Conservation (phyloP, 2,797 vertebrate species). For the Ficedula albicollis region DNA sequence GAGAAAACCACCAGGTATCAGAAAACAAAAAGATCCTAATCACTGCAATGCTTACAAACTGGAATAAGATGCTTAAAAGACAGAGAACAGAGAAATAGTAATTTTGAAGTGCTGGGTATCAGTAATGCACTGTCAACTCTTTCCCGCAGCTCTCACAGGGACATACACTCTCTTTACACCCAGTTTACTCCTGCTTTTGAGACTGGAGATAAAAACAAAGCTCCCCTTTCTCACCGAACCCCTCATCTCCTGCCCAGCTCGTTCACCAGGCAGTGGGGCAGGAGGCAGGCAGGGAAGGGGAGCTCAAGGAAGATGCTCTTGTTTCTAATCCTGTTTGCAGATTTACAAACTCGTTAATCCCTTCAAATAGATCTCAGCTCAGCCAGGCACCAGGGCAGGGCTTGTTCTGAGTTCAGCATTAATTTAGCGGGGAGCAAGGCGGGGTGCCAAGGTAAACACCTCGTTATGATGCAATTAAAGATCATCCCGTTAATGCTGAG, state of each 20-base stretch:
- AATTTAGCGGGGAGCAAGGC: conserved; percentile 3
- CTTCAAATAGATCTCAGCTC: conserved; percentile 7
- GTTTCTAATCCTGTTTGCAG: conserved; percentile 56
- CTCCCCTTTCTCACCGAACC: accelerated
- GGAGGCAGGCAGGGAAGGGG: not conserved
- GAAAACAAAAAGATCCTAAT: not conserved
- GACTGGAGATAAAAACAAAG: not conserved
- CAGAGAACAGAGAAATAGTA: not conserved
- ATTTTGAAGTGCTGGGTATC: accelerated
- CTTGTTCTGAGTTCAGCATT: not conserved
- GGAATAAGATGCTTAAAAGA: not conserved
- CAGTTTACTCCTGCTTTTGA: not conserved
- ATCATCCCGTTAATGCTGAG: accelerated
- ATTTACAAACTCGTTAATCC: conserved; percentile 50
- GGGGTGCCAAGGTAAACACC: conserved; percentile 18
- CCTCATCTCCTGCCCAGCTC: not conserved
- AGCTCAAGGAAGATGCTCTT: conserved; percentile 5
- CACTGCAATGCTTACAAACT: accelerated
- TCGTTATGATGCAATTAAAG: not conserved
- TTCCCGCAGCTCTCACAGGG: accelerated
- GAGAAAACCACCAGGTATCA: not conserved
- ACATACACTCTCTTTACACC: not conserved
- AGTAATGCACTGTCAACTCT: accelerated
- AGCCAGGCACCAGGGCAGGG: not conserved
- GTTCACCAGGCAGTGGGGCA: not conserved